Evolutionary conservation across 2,888 invertebrate species (phyloP), one percentile per base, ranked within the genome.

Genomic region (Polietes domitor): DNA sequence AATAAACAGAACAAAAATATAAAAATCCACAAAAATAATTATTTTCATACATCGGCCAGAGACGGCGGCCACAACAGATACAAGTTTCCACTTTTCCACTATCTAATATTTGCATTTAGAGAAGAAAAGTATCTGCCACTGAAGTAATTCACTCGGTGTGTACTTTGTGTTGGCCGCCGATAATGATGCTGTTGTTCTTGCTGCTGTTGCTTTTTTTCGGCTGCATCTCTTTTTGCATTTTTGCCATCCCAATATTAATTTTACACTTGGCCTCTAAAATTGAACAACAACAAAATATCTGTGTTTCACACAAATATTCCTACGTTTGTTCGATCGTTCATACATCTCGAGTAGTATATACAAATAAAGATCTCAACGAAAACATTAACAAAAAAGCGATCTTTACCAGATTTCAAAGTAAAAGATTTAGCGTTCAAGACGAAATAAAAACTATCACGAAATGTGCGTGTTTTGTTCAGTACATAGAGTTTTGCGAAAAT

Each of bases 251-350:
- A 87, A 88, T 90, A 90, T 91, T 90, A 88, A 90, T 90, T 89
- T 90, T 90, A 91, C 91, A 90, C 91, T 90, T 90, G 90, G 90
- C 90, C 90, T 90, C 89, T 90, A 89, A 86, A 86, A 74, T 43
- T 78, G 70, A 43, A 68, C 65, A 41, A 17, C 32, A 65, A 26
- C 32, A 61, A n/a, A 21, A 37, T n/a, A 37, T 58, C 58, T 58
- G 58, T 58, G 21, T 53, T 53, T 53, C 53, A 24, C 53, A 63
- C 58, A 53, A 74, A 77, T 73, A 72, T 79, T 32, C 32, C 9
- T 75, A 53, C 17, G 76, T 73, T 76, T 72, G 21, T 1, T 1
- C 47, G n/a, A 47, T n/a, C n/a, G 12, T 47, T 47, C 58, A 73
- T 47, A 24, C 41, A 58, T 71, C 17, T 70, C 41, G n/a, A 7